Evolutionary conservation across 2,113 vertebrate genomes (phyloP), one percentile per base, ranked within the genome.

Genomic region (Oenanthe oenanthe): DNA sequence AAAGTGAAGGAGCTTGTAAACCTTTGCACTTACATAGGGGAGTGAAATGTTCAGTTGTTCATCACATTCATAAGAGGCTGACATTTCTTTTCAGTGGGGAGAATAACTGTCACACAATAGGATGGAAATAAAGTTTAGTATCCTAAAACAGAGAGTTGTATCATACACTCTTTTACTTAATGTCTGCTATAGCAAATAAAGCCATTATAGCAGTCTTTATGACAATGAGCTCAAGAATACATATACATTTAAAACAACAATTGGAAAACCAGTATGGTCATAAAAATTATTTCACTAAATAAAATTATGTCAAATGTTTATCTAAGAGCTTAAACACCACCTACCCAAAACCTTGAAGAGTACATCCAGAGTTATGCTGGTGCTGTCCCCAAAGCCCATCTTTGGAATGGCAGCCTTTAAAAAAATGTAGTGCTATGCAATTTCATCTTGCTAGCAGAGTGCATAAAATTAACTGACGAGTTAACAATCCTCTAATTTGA

Each of bases 201-300:
- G 40, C 60, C 11, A n/a, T 79, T 81, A 53, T 7, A 77, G 19
- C 18, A 43, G 78, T 47, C 45, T 81, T 79, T 61, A 19, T 63
- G 42, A 93, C 89, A 68, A 71, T 67, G 10, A 76, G n/a, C 32
- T 75, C 16, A 61, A 58, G 26, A 45, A 77, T 79, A 88, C 4
- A 21, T 15, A 85, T 13, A 45, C 51, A 62, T 81, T 85, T 61
- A 47, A 92, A 96, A 85, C 20, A 24, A 77, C 31, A 97, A 50
- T 19, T 92, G 83, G 92, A 88, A 89, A 75, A 87, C 22, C 34
- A 71, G 47, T 75, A 61, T 70, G 8, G 54, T 84, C 54, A 89
- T 50, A 68, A 65, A 87, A 42, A 76, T 43, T 86, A 77, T 34
- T 88, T 70, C 85, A 78, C 22, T 51, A 72, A 29, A 66, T 31